Conservation (phyloP, 2,113 vertebrate genomes). For the Pachycephala philippinensis region DNA sequence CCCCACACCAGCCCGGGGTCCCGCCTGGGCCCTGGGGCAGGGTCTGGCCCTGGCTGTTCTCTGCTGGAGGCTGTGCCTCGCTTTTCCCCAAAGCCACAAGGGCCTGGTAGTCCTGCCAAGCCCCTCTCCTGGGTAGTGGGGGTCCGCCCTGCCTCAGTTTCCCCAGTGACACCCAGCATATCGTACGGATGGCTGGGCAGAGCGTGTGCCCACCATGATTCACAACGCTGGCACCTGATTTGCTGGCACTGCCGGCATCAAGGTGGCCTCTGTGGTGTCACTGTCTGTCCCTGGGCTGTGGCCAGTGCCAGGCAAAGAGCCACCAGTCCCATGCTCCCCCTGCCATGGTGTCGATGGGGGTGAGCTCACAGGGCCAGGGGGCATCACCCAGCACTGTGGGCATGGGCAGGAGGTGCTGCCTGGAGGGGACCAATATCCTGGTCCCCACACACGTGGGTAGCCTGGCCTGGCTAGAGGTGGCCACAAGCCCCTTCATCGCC, state of each 20-base stretch:
- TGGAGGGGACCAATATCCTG: not conserved
- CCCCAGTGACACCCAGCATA: not conserved
- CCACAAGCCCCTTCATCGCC: fast-evolving
- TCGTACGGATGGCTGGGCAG: not conserved
- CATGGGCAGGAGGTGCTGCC: not conserved
- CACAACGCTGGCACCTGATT: not conserved
- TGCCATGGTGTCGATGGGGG: fast-evolving
- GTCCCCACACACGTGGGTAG: fast-evolving
- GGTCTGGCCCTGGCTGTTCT: not conserved
- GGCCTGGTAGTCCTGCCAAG: not conserved
- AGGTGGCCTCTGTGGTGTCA: not conserved
- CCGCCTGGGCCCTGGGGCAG: not conserved
- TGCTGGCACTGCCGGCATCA: not conserved
- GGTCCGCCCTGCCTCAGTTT: not conserved
- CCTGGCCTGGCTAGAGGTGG: not conserved
- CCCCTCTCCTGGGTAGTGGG: no score
- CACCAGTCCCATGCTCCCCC: not conserved
- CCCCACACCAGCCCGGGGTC: not conserved
- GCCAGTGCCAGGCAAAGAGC: not conserved
- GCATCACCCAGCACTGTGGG: not conserved
- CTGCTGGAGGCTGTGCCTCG: no score
- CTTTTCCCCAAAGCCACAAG: not conserved
- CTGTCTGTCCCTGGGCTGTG: not conserved
- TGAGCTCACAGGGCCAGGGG: fast-evolving
- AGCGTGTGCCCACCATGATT: not conserved